Percentiles rank a stretch among this genome's conserved stretches.
Evolutionary conservation across 2,113 vertebrate genomes (phyloP).

Genomic region (Lepidothrix coronata): DNA sequence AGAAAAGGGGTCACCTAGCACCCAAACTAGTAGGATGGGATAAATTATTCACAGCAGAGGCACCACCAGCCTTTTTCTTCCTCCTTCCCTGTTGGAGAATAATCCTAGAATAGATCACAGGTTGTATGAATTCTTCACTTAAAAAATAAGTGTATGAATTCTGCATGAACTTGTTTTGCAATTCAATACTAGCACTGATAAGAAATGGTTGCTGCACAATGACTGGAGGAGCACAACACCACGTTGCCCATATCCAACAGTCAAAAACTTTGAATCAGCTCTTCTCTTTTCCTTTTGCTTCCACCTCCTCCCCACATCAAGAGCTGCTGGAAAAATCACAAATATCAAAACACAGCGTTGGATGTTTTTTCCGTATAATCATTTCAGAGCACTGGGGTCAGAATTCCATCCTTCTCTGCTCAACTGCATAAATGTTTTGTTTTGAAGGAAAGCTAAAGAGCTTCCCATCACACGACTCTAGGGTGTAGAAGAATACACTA

Average conservation of each 20-base stretch:
- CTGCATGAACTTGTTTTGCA: slow-evolving; percentile 39
- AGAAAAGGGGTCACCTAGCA: neutral
- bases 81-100: neutral
- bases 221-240: neutral
- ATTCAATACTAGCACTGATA: slow-evolving; percentile 5
- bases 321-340: neutral
- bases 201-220: neutral
- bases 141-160: slow-evolving; percentile 11
- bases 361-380: neutral
- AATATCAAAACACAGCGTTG: neutral
- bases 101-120: neutral
- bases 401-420: neutral
- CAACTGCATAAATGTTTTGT: neutral
- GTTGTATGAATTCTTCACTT: neutral
- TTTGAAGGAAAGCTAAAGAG: neutral
- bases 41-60: slow-evolving; percentile 49
- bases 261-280: neutral
- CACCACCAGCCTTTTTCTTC: neutral
- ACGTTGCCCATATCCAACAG: neutral
- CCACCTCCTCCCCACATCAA: neutral
- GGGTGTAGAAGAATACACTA: neutral
- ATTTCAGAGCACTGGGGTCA: neutral
- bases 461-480: neutral
- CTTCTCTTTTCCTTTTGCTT: neutral
- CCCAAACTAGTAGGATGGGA: neutral